Base-by-base conservation (phyloP, 2,797 vertebrate species). In the Enteromius trimaculatus region DNA sequence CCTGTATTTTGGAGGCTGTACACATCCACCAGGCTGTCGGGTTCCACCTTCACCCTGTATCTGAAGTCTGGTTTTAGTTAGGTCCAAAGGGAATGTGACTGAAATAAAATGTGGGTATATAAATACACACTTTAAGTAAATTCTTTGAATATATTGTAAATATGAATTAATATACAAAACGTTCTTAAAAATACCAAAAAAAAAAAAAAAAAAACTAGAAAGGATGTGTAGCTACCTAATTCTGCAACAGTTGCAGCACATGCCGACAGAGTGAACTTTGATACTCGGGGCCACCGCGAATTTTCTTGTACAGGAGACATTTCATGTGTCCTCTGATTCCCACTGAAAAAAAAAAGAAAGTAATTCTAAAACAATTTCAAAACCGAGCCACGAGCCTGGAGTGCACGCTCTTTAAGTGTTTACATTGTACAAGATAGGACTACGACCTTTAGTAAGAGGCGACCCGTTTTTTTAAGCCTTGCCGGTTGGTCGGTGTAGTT, bases 11-110 rank as follows among this genome's bases (percentile, higher is more conserved):
- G 39, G 72, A 13, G 7, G 81, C 11, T 81, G 49, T 0, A 39
- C 9, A 0, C 60, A 70, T 0, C 86, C 89, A 87, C 91, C 91
- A 10, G 69, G 17, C 2, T 78, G 83, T 3, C 7, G 82, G 58
- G 82, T 66, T 0, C 92, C 94, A 13, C 92, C 92, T 90, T 96
- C 95, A 53, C 96, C 95, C 91, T 97, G 96, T 75, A 96, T 91
- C 85, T 97, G 96, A 77, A 97, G 94, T 68, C 95, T 93, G 11
- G 96, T 96, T 92, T 96, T 96, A 0, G 93, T 96, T 72, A 97
- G 94, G 82, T 97, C 96, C 47, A 96, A 92, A n/a, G 96, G 96
- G 87, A 95, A 96, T 0, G 96, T 97, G 83, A 95, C 95, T 96
- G 89, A 58, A 84, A 85, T 42, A 6, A 26, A 55, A 70, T 6